A percentile compares a stretch with the other conserved stretches of the same genome.
Conservation (phyloP, 2,797 vertebrate species). For the Lithobates sylvaticus region DNA sequence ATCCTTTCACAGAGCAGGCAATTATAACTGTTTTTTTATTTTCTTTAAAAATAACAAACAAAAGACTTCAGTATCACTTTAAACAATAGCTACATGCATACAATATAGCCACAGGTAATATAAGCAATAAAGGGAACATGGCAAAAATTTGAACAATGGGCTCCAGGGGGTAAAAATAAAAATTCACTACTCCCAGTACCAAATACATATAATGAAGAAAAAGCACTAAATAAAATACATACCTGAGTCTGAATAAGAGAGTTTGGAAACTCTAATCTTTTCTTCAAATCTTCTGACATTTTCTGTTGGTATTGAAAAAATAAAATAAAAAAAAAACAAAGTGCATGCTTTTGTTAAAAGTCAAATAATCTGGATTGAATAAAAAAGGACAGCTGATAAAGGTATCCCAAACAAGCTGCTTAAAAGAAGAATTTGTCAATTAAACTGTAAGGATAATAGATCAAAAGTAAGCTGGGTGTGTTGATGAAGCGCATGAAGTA, state of each 20-base stretch:
- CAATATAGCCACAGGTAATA: too few relatives aligned
- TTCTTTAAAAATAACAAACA: too few relatives aligned
- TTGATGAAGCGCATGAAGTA: background rate
- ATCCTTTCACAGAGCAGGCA: too few relatives aligned
- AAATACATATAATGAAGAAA: background rate
- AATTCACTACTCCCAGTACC: too few relatives aligned
- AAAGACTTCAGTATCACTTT: too few relatives aligned
- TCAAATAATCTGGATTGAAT: background rate
- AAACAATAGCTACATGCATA: too few relatives aligned
- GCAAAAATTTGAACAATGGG: too few relatives aligned
- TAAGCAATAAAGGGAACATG: too few relatives aligned
- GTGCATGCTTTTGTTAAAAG: background rate
- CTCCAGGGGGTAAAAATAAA: too few relatives aligned
- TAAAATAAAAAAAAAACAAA: background rate
- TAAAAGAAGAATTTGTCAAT: background rate
- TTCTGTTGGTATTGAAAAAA: slow-evolving; percentile 55
- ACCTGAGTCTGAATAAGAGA: slow-evolving; percentile 92
- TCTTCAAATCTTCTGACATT: slow-evolving; percentile 86
- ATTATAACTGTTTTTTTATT: too few relatives aligned
- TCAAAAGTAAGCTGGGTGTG: slow-evolving; percentile 12
- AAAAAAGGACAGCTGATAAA: background rate
- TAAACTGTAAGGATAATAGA: slow-evolving; percentile 3
- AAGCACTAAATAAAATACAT: slow-evolving; percentile 59
- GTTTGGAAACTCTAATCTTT: slow-evolving; percentile 89
- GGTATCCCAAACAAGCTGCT: background rate